Percentiles rank a stretch among this genome's conserved stretches.
These are phyloP conservation scores for Octodon degus DNA, from an alignment of 2,113 vertebrate species.

Conservation along the genomic window DNA sequence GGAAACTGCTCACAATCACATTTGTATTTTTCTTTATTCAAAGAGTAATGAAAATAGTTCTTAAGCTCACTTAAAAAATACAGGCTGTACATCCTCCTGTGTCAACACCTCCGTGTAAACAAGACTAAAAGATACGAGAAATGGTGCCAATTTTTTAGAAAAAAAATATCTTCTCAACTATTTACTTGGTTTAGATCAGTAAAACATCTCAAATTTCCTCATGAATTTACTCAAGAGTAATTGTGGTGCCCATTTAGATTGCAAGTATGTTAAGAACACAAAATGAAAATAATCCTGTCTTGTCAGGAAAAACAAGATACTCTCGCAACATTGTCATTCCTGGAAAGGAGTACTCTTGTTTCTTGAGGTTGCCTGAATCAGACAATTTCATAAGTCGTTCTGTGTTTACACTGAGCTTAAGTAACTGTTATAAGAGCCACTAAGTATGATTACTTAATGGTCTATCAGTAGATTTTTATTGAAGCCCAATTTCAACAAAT, in stretches of 20 bases:
- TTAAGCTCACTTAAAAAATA: conserved; percentile 66
- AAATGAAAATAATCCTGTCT: conserved; percentile 72
- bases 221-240: conserved; percentile 69
- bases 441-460: conserved; percentile 76
- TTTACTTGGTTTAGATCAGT: conserved; percentile 73
- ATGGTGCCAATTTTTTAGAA: conserved; percentile 21
- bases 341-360: conserved; percentile 75
- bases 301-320: conserved; percentile 68
- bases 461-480: conserved; percentile 60
- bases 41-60: conserved; percentile 4
- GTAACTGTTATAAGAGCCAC: conserved; percentile 64
- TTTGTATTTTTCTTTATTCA: conserved; percentile 51
- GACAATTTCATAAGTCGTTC: conserved; percentile 62
- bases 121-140: conserved; percentile 64
- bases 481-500: conserved; percentile 73
- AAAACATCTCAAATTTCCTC: conserved; percentile 74
- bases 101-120: conserved; percentile 56
- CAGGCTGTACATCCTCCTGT: conserved; percentile 50
- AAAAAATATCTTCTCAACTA: conserved; percentile 47
- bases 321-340: conserved; percentile 69
- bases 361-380: conserved; percentile 73
- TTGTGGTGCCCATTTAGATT: conserved; percentile 59
- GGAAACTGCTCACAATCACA: conserved; percentile 65
- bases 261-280: conserved; percentile 67
- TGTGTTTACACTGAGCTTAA: conserved; percentile 73